Base-by-base conservation (phyloP, 2,797 vertebrate species). In the Nannoperca obscura region DNA sequence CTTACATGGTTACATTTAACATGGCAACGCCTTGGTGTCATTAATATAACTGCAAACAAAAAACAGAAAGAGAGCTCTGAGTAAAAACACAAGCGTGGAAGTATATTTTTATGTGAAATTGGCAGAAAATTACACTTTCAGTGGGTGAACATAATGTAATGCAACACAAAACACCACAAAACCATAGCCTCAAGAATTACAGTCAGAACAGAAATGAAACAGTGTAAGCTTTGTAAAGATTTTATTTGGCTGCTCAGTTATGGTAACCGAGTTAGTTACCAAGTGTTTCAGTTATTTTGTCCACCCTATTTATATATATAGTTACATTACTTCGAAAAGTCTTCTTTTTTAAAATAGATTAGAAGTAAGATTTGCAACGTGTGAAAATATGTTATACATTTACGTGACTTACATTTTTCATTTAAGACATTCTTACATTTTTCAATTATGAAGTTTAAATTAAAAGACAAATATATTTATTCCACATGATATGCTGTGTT, bases 341-440 rank as follows among this genome's bases (percentile, higher is more conserved):
- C 69, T 53, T 63, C 40, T 13, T 71, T 79, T 75, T 14, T 40
- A 19, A 76, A 76, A 59, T 65, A 81, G 50, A 66, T 58, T 8
- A 62, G 27, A 78, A 69, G 27, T 38, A 20, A 20, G 38, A 19
- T 42, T 59, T 76, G 67, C 55, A 73, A 67, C 85, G 72, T 80
- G 11, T 53, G 47, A 30, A 76, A 47, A 65, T 5, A 58, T 68
- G 32, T 54, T 59, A 10, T 40, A 49, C n/a, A 15, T 62, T 63
- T 50, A 38, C 60, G 24, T 67, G 27, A 68, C 12, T 22, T 38
- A 1, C 4, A 62, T 38, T 63, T 71, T 50, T 14, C 4, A 34
- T 47, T 42, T 4, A 32, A 44, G 13, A 22, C 11, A 3, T 24
- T 22, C 2, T 54, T 68, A 40, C 15, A 38, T 59, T 1, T n/a